Evolutionary conservation across 2,797 vertebrate species (phyloP).

Genomic region (Rhinella marina): DNA sequence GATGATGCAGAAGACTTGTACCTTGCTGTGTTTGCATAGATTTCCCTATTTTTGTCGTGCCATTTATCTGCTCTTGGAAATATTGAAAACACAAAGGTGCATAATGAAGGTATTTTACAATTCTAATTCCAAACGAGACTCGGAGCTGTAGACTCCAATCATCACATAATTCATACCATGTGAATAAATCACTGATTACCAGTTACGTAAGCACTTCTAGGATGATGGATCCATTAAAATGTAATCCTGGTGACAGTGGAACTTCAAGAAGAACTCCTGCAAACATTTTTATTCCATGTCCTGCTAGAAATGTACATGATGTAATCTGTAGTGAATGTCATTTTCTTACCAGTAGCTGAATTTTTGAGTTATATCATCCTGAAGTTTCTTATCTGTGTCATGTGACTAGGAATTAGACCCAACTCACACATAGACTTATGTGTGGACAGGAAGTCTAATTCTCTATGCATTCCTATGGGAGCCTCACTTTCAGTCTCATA

Average conservation of each 20-base stretch:
- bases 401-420: no score
- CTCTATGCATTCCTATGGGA: no score
- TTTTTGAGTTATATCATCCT: no score
- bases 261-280: no score
- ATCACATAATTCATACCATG: conserved; percentile 22
- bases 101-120: conserved; percentile 38
- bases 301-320: no score
- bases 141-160: conserved; percentile 9
- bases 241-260: background rate
- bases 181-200: conserved; percentile 34
- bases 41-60: background rate
- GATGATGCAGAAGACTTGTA: background rate
- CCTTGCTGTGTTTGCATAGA: background rate
- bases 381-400: no score
- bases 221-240: background rate
- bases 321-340: no score
- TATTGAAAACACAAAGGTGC: conserved; percentile 20
- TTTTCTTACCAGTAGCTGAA: no score
- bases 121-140: conserved; percentile 5
- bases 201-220: background rate
- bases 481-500: no score
- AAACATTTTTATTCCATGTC: no score
- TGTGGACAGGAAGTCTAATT: no score
- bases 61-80: background rate
- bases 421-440: no score